phyloP scores from a whole-genome alignment of 2,888 invertebrate genomes.

The Sinodicranocentrus sp. region DNA sequence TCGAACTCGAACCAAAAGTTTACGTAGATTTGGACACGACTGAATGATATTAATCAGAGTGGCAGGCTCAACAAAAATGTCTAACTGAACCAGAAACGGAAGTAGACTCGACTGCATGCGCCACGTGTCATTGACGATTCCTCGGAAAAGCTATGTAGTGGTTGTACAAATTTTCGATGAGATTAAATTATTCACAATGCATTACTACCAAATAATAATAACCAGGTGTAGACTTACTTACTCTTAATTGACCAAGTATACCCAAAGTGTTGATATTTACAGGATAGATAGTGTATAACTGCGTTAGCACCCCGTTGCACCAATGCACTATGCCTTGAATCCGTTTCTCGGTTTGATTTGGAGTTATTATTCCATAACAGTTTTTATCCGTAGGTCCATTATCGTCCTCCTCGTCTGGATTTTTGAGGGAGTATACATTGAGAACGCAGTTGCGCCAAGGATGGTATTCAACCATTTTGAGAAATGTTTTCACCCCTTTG shows the following conservation, averaged over 20 bases:
- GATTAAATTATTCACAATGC: no score
- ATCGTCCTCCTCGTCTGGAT: background rate
- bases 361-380: constrained; percentile 62
- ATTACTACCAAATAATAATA: no score
- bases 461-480: constrained; percentile 62
- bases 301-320: constrained; percentile 40
- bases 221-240: no score
- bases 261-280: constrained; percentile 69
- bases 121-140: constrained; percentile 61
- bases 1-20: constrained; percentile 58
- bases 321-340: constrained; percentile 69
- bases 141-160: constrained; percentile 53
- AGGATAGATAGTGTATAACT: constrained; percentile 70
- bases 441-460: constrained; percentile 67
- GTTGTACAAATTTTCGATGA: background rate
- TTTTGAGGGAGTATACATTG: constrained; percentile 31
- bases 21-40: constrained; percentile 67
- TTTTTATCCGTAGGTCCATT: background rate
- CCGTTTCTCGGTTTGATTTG: constrained; percentile 65
- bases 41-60: constrained; percentile 64
- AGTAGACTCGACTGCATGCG: constrained; percentile 63
- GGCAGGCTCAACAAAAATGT: constrained; percentile 65
- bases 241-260: constrained; percentile 18
- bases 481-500: constrained; percentile 57
- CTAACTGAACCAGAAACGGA: constrained; percentile 55